Evolutionary conservation across 2,113 vertebrate species (phyloP).

Genomic region (Myxocyprinus asiaticus): DNA sequence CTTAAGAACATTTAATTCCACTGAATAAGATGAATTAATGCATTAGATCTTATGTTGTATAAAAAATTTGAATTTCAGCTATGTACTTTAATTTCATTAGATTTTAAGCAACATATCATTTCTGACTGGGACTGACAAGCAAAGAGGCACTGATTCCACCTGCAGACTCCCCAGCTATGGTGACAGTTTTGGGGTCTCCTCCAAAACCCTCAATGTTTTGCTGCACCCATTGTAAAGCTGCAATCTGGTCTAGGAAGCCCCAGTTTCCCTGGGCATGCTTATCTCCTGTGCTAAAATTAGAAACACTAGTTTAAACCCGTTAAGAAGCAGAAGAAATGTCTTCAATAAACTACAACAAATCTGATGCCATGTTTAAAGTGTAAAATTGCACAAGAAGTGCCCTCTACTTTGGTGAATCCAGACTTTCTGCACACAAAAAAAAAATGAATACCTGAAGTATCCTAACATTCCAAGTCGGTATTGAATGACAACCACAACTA

Average conservation of each 20-base stretch:
- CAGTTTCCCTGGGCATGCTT: constrained; percentile 76
- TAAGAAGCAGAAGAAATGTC: too few relatives aligned
- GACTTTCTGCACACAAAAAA: not conserved
- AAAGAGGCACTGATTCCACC: constrained; percentile 75
- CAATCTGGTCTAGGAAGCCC: constrained; percentile 82
- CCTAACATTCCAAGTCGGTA: constrained; percentile 81
- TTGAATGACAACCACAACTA: constrained; percentile 82
- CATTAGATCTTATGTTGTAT: too few relatives aligned
- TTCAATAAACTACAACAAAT: too few relatives aligned
- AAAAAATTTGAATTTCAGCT: too few relatives aligned
- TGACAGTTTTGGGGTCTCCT: constrained; percentile 77
- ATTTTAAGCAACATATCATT: not conserved
- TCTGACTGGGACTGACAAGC: constrained; percentile 62
- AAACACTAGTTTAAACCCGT: too few relatives aligned
- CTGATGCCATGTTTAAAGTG: too few relatives aligned
- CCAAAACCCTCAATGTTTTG: constrained; percentile 80
- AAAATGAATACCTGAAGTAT: constrained; percentile 79
- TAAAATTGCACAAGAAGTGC: too few relatives aligned
- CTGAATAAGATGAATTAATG: too few relatives aligned
- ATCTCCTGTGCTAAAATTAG: constrained; percentile 75
- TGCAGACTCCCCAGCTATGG: constrained; percentile 80
- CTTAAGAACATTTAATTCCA: too few relatives aligned
- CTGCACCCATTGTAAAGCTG: constrained; percentile 79
- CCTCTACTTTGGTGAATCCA: too few relatives aligned
- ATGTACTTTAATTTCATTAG: too few relatives aligned